Base-by-base conservation (phyloP, 1,140 invertebrate genomes). In the Tetramorium simillimum region DNA sequence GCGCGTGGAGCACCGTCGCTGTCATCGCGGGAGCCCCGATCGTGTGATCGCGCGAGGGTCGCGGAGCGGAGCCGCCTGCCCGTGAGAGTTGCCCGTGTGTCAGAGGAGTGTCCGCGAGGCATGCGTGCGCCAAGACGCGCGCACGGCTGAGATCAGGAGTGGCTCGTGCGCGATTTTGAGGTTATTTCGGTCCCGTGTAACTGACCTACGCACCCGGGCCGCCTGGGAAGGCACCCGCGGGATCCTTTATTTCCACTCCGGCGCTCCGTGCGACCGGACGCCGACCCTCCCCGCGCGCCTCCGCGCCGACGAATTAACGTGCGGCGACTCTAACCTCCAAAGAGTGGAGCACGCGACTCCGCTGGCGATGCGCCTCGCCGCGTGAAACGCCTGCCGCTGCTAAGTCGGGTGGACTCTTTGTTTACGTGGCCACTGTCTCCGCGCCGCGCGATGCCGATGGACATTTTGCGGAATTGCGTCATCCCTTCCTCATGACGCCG, bases 141-240 rank as follows among this genome's bases (percentile, higher is more conserved):
- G 89, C 86, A 70, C 49, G 73, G 53, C 14, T 91, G 82, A 91
- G 82, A 91, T 88, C 65, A 16, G 33, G 33, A 33, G 91, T 88
- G 89, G 69, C 82, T 77, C 73, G 87, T 89, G 85, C 53, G 82
- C 85, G 12, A 21, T 93, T 93, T 94, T 92, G 93, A 94, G 93
- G 93, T 93, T 94, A 94, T 94, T 94, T 93, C 78, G 70, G 89
- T 69, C 73, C 65, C 60, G 88, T 91, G 91, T 93, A 92, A 94
- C 93, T 94, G 93, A 94, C 93, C 93, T 93, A 92, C 70, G 33
- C 33, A 91, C 91, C 69, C 73, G 53, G 53, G 21, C 80, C 18
- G 82, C 46, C 9, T 67, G 69, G 78, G 75, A 33, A 78, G 78
- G 67, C 33, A 33, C 33, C 58, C 73, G 51, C 16, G 21, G 28